phyloP scores from a whole-genome alignment of 1,140 invertebrate genomes.

The Drosophila tropicalis region DNA sequence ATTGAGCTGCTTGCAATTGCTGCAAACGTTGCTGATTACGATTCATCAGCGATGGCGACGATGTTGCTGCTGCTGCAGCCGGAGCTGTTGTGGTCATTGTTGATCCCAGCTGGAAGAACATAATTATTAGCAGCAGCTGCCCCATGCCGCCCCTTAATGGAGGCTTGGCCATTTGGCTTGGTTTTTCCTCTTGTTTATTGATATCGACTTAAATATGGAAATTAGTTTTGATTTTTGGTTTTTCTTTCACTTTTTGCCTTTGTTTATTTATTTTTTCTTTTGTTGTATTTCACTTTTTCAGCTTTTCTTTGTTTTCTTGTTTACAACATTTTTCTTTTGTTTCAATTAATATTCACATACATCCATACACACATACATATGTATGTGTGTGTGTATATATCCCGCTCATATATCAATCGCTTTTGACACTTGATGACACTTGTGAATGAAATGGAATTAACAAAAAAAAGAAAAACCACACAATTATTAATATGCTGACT shows the following conservation, averaged over 20 bases:
- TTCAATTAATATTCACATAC: constrained; percentile 22
- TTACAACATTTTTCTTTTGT: constrained; percentile 40
- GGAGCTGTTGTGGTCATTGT: constrained; percentile 38
- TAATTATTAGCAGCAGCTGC: constrained; percentile 1
- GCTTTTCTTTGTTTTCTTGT: constrained; percentile 42
- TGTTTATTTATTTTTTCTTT: background rate
- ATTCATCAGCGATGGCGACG: constrained; percentile 2
- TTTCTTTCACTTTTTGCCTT: constrained; percentile 12
- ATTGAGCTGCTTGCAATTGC: constrained; percentile 62
- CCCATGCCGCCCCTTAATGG: constrained; percentile 5
- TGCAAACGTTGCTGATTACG: constrained; percentile 51
- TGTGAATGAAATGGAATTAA: constrained; percentile 17
- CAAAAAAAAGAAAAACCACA: background rate
- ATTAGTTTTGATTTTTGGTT: constrained; percentile 15
- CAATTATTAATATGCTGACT: background rate
- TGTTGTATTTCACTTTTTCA: constrained; percentile 22
- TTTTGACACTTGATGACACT: constrained; percentile 51
- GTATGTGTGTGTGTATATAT: no score
- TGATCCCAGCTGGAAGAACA: constrained; percentile 29
- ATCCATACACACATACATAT: no score
- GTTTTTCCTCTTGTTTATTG: background rate
- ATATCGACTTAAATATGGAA: constrained; percentile 2
- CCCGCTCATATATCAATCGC: constrained; percentile 1
- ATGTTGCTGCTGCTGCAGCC: constrained; percentile 5
- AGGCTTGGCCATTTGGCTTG: constrained; percentile 17